A percentile compares a stretch with the other conserved stretches of the same genome.
Evolutionary conservation across 2,797 vertebrate genomes (phyloP).

Genomic region (Karalla daura): DNA sequence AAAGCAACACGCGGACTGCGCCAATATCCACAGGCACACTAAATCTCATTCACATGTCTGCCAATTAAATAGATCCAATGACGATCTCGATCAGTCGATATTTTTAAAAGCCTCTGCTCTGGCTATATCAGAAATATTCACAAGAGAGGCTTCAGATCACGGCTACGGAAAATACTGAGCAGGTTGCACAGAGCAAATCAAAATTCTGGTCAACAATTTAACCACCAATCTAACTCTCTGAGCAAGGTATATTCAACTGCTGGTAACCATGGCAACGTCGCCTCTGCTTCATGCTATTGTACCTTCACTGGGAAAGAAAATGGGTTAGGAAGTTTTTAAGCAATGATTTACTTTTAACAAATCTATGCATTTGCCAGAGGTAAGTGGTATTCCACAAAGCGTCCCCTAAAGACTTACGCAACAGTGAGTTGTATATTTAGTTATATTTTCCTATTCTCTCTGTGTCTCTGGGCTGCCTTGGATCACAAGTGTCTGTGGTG

Average conservation of each 20-base stretch:
- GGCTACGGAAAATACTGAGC: not conserved
- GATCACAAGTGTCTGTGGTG: too few species aligned
- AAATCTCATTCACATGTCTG: too few species aligned
- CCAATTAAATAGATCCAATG: not conserved
- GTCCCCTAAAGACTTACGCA: not conserved
- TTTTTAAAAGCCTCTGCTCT: not conserved
- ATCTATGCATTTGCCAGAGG: not conserved
- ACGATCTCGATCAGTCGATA: not conserved
- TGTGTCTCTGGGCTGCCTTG: too few species aligned
- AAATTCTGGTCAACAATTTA: not conserved
- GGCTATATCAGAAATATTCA: not conserved
- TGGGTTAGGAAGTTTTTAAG: not conserved
- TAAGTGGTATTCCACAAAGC: not conserved
- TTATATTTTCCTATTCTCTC: slow-evolving; percentile 1
- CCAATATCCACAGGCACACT: not conserved
- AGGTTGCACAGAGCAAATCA: not conserved
- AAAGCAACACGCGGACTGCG: not conserved
- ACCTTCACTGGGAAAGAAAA: slow-evolving; percentile 1
- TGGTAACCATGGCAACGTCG: slow-evolving; percentile 30
- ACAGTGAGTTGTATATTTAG: not conserved
- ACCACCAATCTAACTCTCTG: not conserved
- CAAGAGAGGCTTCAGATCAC: not conserved
- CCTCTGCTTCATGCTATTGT: not conserved
- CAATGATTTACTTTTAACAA: not conserved
- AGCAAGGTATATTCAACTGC: slow-evolving; percentile 16